Evolutionary conservation across 2,797 vertebrate species (phyloP), one percentile per base, ranked within the genome.

Genomic region (Remorina albescens): DNA sequence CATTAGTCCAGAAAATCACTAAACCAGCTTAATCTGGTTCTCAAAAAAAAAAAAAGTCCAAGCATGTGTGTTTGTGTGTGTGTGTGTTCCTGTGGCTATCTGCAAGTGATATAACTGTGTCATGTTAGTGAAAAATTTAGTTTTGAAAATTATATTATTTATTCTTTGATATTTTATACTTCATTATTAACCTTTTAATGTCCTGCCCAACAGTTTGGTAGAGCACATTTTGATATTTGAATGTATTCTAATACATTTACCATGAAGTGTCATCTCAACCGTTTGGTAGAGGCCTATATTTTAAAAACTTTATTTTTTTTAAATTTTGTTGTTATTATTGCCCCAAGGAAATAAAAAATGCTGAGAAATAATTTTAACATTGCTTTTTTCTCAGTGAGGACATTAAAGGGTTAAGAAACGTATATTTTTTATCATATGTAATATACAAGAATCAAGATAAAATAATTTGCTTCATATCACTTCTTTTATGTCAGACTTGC

Each of bases 1-100:
- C 74, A 80, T 71, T 62, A 69, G 32, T 76, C 34, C 23, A 13
- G 41, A 78, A 87, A 81, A 89, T 76, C 39, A 21, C 39, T 44
- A 68, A 58, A 80, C 73, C 83, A 80, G 78, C 71, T 85, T 72
- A 67, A 57, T 61, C 51, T 60, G 74, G 37, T 67, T 78, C 25
- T 68, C 41, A 39, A 63, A 37, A 73, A 75, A 65, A 36, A 0
- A 51, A 23, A 10, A 15, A 57, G 19, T 56, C 62, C 49, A 57
- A 11, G 23, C 67, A 74, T 1, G 0, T 79, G 78, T 44, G 9
- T 51, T 8, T 59, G 44, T 39, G 21, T 60, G 25, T 53, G 44
- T n/a, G 39, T 32, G n/a, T 54, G 3, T 69, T 19, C 37, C 5
- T 47, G 26, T 39, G 50, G 39, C 25, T 2, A 19, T 65, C n/a